Evolutionary conservation across 2,797 vertebrate species (phyloP), one percentile per base, ranked within the genome.

Genomic region (Chromobotia macracanthus): DNA sequence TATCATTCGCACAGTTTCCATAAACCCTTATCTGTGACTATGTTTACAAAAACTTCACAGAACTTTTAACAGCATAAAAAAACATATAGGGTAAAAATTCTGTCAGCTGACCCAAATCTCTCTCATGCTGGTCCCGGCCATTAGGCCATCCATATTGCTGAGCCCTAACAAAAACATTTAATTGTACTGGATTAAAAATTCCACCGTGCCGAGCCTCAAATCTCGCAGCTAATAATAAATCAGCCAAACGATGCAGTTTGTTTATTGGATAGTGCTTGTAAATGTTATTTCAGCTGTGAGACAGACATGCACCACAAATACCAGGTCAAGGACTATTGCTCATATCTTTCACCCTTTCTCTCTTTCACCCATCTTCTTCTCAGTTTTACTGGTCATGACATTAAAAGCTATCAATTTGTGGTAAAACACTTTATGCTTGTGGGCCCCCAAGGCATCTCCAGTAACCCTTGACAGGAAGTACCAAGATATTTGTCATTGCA

Each of bases 371-470:
- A 65, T 71, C 61, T 56, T 79, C 19, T 71, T 71, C 23, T 71
- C 50, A 71, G 31, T 79, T 66, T 53, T 44, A 41, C n/a, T 77
- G 55, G 71, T 79, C 68, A 72, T 75, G 55, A 74, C 61, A 77
- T 85, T 73, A 84, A 85, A 75, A 53, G 64, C 68, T 70, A 78
- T 82, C 71, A 82, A 83, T 84, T 87, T 83, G 74, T 80, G 67
- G 82, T 82, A 85, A 87, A 84, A 58, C 71, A 81, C 75, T 75
- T 80, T 81, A 79, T 74, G 35, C 35, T 78, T 74, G 38, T 71
- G 31, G 12, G 67, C 18, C 77, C 75, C 69, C 18, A 66, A 75
- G 77, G 71, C 78, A 73, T 80, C 80, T 82, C 74, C 21, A 61
- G 51, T 80, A 82, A 80, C 76, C 79, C 71, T 60, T 77, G 81